Evolutionary conservation across 2,113 vertebrate species (phyloP), one percentile per base, ranked within the genome.

Genomic region (Zosterops hypoxanthus): DNA sequence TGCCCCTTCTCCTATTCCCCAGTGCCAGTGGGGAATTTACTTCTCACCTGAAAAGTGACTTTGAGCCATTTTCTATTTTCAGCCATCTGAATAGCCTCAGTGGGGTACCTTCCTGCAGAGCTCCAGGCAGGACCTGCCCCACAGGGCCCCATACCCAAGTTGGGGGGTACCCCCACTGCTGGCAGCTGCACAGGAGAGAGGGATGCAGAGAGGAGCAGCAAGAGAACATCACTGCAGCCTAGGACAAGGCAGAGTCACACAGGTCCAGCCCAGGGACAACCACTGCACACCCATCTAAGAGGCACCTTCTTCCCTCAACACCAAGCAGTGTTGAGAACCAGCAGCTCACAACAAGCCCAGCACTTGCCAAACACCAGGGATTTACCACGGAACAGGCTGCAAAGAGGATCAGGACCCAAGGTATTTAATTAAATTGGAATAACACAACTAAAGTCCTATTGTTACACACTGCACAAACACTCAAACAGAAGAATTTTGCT

Each of bases 371-470:
- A 39, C 56, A 36, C 25, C 25, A 22, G 44, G 68, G 88, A 88
- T 88, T 75, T 85, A 90, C 47, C 78, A 85, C 60, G 65, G 49
- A 76, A 76, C 1, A 0, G 44, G 49, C 26, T 57, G 71, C 86
- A 86, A 76, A 88, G 91, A 88, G 59, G 93, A 96, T 95, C 86
- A 88, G 44, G 17, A n/a, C 86, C 49, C 50, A 20, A 33, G 42
- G 63, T n/a, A 80, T 56, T 92, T 81, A 46, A 94, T 90, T 88
- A 95, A 92, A 80, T 14, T 33, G 31, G 76, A 88, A 65, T 42
- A 95, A 92, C 52, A 80, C 57, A 46, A 44, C 53, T 53, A n/a
- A 61, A 50, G 50, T 28, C 71, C 76, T 46, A n/a, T 49, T 88
- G 84, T 82, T 53, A 61, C 28, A 31, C 49, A 9, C 61, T 4